Conservation (phyloP, 2,797 vertebrate species). For the Dipus sagitta region DNA sequence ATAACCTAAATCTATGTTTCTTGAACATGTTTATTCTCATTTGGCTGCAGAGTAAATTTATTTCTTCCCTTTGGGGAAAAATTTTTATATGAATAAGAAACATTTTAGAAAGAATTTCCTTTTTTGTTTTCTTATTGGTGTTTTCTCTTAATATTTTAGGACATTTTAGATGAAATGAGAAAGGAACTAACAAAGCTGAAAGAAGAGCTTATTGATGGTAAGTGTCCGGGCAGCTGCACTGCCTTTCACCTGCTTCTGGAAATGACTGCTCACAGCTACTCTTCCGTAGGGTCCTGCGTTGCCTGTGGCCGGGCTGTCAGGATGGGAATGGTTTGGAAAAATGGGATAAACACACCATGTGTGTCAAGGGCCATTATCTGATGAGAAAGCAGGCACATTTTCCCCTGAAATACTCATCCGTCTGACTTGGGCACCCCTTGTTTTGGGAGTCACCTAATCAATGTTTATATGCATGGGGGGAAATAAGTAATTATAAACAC, state of each 20-base stretch:
- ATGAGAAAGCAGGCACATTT: not conserved
- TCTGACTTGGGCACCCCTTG: not conserved
- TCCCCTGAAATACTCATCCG: not conserved
- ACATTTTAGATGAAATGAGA: constrained; percentile 99
- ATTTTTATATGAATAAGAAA: no score
- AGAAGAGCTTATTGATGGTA: constrained; percentile 99
- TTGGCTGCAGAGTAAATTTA: no score
- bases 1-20: no score
- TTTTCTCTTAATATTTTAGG: constrained; percentile 87
- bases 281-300: not conserved
- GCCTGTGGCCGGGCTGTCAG: not conserved
- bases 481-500: not conserved
- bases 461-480: not conserved
- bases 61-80: no score
- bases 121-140: constrained; percentile 16
- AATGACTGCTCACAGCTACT: not conserved
- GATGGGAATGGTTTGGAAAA: not conserved
- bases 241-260: no score
- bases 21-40: no score
- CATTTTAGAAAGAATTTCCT: not conserved
- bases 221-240: constrained; percentile 76
- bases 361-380: no score
- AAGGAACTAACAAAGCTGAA: constrained; percentile 99
- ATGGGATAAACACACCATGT: not conserved
- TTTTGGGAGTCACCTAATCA: not conserved